Evolutionary conservation across 2,113 vertebrate species (phyloP).

Genomic region (Furnarius figulus): DNA sequence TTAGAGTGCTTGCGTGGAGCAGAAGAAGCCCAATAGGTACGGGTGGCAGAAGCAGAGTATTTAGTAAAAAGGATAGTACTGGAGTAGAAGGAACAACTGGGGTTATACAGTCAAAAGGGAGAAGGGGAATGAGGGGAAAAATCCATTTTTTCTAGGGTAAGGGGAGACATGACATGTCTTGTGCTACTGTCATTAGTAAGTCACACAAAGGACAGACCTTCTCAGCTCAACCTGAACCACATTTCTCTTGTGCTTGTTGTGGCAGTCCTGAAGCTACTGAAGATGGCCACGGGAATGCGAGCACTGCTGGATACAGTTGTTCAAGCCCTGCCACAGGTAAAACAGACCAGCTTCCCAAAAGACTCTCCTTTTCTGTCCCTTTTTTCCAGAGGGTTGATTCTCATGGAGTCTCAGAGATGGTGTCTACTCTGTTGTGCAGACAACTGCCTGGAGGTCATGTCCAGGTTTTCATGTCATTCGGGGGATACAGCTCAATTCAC

Average conservation of each 20-base stretch:
- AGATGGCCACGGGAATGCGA: slow-evolving; percentile 90
- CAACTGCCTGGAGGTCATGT: background rate
- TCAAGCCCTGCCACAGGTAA: slow-evolving; percentile 89
- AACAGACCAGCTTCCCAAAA: background rate
- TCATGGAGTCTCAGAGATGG: background rate
- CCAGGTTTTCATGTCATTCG: background rate
- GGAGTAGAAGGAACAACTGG: background rate
- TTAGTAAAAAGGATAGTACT: background rate
- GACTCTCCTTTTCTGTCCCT: background rate
- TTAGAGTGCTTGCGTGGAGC: background rate
- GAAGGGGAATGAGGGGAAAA: background rate
- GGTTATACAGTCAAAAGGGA: background rate
- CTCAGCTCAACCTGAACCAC: background rate
- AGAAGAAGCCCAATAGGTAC: background rate
- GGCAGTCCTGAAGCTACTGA: slow-evolving; percentile 87
- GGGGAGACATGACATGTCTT: background rate
- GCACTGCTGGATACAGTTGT: slow-evolving; percentile 88
- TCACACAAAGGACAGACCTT: background rate
- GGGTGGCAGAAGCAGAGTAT: background rate
- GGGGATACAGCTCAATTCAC: background rate
- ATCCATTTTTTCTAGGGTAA: background rate
- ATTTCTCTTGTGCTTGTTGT: slow-evolving; percentile 23
- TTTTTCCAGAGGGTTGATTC: background rate
- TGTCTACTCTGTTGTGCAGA: background rate
- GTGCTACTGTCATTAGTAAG: background rate